These are phyloP conservation scores for Porphyrio hochstetteri DNA, from an alignment of 2,113 vertebrate species.

Conservation along the genomic window DNA sequence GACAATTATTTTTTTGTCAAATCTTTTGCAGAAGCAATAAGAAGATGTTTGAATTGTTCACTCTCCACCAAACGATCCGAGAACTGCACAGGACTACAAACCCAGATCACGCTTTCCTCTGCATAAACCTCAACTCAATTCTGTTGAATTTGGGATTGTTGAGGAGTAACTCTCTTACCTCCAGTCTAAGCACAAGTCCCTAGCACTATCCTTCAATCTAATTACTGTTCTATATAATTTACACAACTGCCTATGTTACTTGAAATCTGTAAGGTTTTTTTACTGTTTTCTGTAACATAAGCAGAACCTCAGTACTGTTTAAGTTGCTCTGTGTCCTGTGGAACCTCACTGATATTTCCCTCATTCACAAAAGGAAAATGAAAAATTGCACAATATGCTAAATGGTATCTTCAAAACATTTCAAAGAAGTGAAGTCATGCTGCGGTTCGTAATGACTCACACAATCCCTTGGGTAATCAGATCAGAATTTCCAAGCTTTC, in stretches of 20 bases:
- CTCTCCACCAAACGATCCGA: conserved; percentile 81
- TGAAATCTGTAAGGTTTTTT: not conserved
- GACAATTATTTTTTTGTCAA: not conserved
- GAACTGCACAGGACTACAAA: conserved; percentile 79
- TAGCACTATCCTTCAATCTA: conserved; percentile 8
- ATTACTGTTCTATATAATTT: not conserved
- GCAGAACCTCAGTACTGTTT: not conserved
- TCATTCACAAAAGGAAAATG: not conserved
- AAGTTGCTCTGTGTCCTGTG: not conserved
- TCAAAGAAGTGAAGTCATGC: not conserved
- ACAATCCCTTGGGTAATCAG: not conserved
- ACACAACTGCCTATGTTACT: not conserved
- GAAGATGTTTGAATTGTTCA: conserved; percentile 86
- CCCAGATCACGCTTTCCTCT: conserved; percentile 80
- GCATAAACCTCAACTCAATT: conserved; percentile 86
- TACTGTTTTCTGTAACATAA: not conserved
- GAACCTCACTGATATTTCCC: not conserved
- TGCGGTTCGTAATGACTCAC: not conserved
- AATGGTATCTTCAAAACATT: not conserved
- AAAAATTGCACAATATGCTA: not conserved
- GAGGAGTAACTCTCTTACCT: conserved; percentile 39
- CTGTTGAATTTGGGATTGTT: conserved; percentile 83
- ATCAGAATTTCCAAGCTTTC: not conserved
- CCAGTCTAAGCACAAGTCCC: conserved; percentile 15
- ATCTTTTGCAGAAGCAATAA: conserved; percentile 83